A percentile compares a stretch with the other conserved stretches of the same genome.
Evolutionary conservation across 2,113 vertebrate genomes (phyloP).

Genomic region (Etheostoma cragini): DNA sequence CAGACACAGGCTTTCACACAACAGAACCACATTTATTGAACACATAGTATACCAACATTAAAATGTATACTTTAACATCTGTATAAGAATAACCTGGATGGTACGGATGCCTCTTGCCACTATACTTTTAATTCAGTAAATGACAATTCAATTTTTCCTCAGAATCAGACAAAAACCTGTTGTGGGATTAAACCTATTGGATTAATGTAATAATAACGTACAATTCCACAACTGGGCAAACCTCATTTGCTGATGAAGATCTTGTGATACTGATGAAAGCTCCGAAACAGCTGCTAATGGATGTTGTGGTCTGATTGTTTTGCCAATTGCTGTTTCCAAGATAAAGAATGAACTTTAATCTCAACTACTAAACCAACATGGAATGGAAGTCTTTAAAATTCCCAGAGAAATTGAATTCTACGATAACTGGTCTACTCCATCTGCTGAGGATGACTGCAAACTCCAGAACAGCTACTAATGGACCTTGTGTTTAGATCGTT

Average conservation of each 20-base stretch:
- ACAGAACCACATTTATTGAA: constrained; percentile 13
- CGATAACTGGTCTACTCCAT: neutral
- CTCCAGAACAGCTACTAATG: neutral
- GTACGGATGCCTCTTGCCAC: neutral
- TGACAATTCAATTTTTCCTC: neutral
- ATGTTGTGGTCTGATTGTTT: neutral
- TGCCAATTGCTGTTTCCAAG: neutral
- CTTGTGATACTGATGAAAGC: neutral
- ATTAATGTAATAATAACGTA: neutral
- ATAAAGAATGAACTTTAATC: neutral
- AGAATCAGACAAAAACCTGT: neutral
- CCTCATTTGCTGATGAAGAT: neutral
- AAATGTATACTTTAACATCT: constrained; percentile 20
- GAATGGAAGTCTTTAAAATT: neutral
- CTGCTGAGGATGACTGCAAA: neutral
- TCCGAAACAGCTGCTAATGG: neutral
- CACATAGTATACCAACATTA: constrained; percentile 4
- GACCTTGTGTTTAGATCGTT: neutral
- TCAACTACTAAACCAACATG: neutral
- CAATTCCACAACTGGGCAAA: neutral
- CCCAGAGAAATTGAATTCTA: neutral
- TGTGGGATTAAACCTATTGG: neutral
- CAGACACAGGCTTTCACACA: constrained; percentile 3
- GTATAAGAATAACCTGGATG: neutral
- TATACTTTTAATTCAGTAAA: neutral